Percentiles rank a stretch among this genome's conserved stretches.
Conservation (phyloP, 1,140 invertebrate genomes). For the Maniola jurtina region DNA sequence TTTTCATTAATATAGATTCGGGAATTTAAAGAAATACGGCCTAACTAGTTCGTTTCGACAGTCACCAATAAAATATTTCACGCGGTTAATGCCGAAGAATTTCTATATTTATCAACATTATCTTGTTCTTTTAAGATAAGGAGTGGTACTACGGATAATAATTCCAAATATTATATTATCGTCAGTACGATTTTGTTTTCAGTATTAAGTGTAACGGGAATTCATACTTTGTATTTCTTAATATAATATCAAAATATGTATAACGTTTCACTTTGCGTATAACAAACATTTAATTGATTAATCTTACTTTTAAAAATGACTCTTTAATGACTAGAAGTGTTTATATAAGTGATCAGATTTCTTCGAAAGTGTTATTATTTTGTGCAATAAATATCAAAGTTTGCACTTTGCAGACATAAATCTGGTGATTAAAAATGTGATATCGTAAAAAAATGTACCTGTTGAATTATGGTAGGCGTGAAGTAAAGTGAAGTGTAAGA, state of each 20-base stretch:
- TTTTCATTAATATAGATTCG: no score
- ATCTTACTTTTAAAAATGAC: background rate
- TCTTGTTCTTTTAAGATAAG: slow-evolving; percentile 5
- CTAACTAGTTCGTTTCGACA: background rate
- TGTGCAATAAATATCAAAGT: background rate
- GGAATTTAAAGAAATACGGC: no score
- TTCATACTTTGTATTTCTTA: background rate
- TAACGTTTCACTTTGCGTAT: background rate
- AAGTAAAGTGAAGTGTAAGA: slow-evolving; percentile 33
- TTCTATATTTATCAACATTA: slow-evolving; percentile 6
- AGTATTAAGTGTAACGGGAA: background rate
- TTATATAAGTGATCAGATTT: background rate
- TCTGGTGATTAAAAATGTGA: background rate
- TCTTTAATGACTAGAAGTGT: background rate
- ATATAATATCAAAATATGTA: no score
- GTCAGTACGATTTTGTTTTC: background rate
- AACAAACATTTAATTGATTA: background rate
- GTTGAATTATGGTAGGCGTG: slow-evolving; percentile 4
- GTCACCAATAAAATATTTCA: background rate
- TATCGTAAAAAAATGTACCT: background rate
- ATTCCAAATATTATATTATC: slow-evolving; percentile 6
- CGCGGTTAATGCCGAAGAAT: background rate
- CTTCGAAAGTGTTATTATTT: background rate
- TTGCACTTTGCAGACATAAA: background rate
- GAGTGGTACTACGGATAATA: background rate